Evolutionary conservation across 1,140 invertebrate species (phyloP), one percentile per base, ranked within the genome.

Genomic region (Philopotamus ludificatus): DNA sequence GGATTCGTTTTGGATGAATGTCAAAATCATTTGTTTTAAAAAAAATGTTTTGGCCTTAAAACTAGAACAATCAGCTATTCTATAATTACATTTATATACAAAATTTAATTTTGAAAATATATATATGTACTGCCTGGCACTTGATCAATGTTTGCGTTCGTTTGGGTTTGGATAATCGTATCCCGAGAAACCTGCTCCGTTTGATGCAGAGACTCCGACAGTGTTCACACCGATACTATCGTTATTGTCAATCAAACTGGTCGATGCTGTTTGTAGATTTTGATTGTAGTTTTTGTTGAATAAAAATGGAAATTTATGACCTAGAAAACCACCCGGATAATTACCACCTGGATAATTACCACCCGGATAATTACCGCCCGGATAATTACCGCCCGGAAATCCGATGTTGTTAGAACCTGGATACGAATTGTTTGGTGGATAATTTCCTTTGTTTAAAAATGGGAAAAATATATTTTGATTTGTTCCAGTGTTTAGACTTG

Each of bases 111-210:
- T n/a, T n/a, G n/a, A n/a, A n/a, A n/a, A n/a, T n/a, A n/a, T n/a
- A n/a, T n/a, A n/a, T n/a, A n/a, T n/a, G n/a, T n/a, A n/a, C n/a
- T n/a, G n/a, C n/a, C n/a, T n/a, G n/a, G n/a, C n/a, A n/a, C n/a
- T n/a, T n/a, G n/a, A n/a, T n/a, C n/a, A n/a, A n/a, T n/a, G n/a
- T n/a, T n/a, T n/a, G n/a, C n/a, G n/a, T n/a, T n/a, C n/a, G n/a
- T n/a, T n/a, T n/a, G n/a, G n/a, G n/a, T n/a, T n/a, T 3, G 68
- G 68, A 34, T 70, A 70, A 26, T 63, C 26, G 22, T 70, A 70
- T 16, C 68, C 55, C 9, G 44, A 8, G 28, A n/a, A 21, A 50
- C 47, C 42, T 20, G 1, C 18, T 23, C 12, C 15, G 15, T 39
- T 16, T 21, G 41, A 47, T 1, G 34, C 26, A 3, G 42, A 21